phyloP scores from a whole-genome alignment of 1,140 invertebrate species.

The Drosophila neocordata region DNA sequence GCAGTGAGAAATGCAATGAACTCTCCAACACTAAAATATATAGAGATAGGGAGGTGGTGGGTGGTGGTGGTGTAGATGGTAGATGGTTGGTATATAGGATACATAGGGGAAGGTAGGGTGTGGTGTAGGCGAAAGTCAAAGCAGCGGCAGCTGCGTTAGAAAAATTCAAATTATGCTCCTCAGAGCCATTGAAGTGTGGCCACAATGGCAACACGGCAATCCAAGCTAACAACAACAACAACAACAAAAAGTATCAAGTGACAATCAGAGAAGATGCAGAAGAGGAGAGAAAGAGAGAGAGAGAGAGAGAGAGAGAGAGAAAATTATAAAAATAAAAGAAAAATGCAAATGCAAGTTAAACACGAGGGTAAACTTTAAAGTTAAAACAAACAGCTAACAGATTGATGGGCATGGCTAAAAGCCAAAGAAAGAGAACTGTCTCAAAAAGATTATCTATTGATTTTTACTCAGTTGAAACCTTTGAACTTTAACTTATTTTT shows the following conservation, averaged over 20 bases:
- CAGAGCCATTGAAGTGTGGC: constrained; percentile 56
- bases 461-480: no score
- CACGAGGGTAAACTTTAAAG: neutral
- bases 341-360: neutral
- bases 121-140: constrained; percentile 34
- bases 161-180: constrained; percentile 61
- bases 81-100: no score
- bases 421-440: no score
- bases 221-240: constrained; percentile 16
- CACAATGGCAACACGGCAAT: constrained; percentile 14
- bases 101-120: constrained; percentile 1
- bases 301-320: constrained; percentile 16
- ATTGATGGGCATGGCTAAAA: no score
- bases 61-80: no score
- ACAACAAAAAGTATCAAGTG: constrained; percentile 49
- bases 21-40: constrained; percentile 36
- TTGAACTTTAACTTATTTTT: no score
- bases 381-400: neutral
- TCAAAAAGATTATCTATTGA: no score
- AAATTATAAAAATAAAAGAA: constrained; percentile 42
- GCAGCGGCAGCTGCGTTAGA: constrained; percentile 48
- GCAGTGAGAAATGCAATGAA: constrained; percentile 46
- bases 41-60: constrained; percentile 10
- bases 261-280: constrained; percentile 37
- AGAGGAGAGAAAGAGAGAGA: constrained; percentile 14